These are phyloP conservation scores for Fistularia commersonii DNA, from an alignment of 2,797 vertebrate genomes.

Conservation along the genomic window DNA sequence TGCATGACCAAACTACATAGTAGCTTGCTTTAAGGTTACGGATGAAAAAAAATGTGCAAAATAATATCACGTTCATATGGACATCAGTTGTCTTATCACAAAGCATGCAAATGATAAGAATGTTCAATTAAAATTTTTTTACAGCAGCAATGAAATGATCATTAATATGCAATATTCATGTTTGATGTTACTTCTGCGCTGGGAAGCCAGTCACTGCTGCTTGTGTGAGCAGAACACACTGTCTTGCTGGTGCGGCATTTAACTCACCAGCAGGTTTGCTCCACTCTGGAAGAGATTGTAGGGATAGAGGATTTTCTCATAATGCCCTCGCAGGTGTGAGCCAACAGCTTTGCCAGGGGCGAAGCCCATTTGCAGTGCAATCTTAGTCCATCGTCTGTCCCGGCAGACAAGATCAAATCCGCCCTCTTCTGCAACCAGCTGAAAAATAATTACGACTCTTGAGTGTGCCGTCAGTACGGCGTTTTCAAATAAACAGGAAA, in stretches of 20 bases:
- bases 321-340: constrained; percentile 92
- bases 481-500: background rate
- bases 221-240: background rate
- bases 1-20: constrained; percentile 10
- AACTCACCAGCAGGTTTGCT: constrained; percentile 89
- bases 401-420: constrained; percentile 91
- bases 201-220: background rate
- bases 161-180: background rate
- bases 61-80: background rate
- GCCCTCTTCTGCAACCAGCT: constrained; percentile 96
- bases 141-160: background rate
- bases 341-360: constrained; percentile 95
- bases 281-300: constrained; percentile 94
- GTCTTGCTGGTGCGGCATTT: constrained; percentile 1
- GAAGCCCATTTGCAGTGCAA: constrained; percentile 93
- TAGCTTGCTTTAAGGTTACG: constrained; percentile 7
- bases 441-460: constrained; percentile 3
- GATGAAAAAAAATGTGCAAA: background rate
- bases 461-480: background rate
- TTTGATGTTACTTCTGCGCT: constrained; percentile 12
- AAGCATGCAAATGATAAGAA: constrained; percentile 18
- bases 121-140: background rate
- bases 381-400: constrained; percentile 96
- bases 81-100: background rate
- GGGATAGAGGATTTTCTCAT: constrained; percentile 92